Base-by-base conservation (phyloP, 2,797 vertebrate genomes). In the Podarcis siculus region DNA sequence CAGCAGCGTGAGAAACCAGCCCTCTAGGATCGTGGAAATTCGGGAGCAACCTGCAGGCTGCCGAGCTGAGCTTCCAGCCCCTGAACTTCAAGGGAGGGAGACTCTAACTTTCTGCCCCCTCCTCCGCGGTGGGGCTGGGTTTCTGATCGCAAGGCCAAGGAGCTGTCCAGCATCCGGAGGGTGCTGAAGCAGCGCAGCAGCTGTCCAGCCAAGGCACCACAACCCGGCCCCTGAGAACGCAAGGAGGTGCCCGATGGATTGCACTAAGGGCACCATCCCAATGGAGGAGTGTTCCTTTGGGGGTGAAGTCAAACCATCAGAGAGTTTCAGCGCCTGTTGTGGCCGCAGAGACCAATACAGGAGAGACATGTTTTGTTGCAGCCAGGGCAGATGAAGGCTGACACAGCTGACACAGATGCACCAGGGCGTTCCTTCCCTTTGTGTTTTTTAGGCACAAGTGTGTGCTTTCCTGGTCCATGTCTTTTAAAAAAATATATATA, bases 91-190 rank as follows among this genome's bases (percentile, higher is more conserved):
- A 15, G 49, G 49, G 49, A 15, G 49, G 13, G 49, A 55, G 13
- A 15, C 49, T 55, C 49, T 55, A 55, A 4, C 49, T 15, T 55
- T 55, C 17, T 35, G 17, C 71, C 1, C 39, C 39, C 39, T 1
- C n/a, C 4, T 2, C 3, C 30, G 30, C 12, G 0, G 67, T 30
- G 9, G 30, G 27, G 3, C 8, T 23, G n/a, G 10, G 3, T 3
- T 27, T 42, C 64, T 21, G 2, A 8, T n/a, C 17, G 0, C 12
- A 4, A 17, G n/a, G 12, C 21, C 37, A 1, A 7, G 82, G 82
- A 83, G 82, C 82, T 83, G 82, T 83, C 23, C 82, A 73, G 21
- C 21, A 3, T 1, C 17, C 1, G 19, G 1, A 32, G 19, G 82
- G 39, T 83, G 66, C 82, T 71, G 19, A 71, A 71, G 21, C 8